Conservation (phyloP, 1,140 invertebrate genomes). For the Bombus balteatus region DNA sequence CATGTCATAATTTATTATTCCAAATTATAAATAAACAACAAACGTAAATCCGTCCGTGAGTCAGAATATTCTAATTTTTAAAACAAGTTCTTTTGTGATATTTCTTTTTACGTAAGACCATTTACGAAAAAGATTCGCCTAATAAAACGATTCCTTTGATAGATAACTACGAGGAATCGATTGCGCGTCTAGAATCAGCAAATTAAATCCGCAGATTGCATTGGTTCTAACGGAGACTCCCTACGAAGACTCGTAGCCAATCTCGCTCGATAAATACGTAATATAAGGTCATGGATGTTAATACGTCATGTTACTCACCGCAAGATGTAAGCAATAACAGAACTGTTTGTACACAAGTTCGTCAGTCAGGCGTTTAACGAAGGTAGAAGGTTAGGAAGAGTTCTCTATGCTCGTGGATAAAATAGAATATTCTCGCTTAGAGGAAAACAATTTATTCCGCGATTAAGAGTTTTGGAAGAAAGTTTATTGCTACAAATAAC, state of each 20-base stretch:
- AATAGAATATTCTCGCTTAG: neutral
- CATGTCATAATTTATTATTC: too few species aligned
- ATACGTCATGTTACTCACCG: conserved; percentile 8
- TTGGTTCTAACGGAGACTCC: neutral
- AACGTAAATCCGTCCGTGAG: neutral
- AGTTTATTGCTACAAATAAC: too few species aligned
- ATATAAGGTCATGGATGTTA: conserved; percentile 41
- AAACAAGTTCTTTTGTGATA: neutral
- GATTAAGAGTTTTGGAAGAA: neutral
- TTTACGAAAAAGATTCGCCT: too few species aligned
- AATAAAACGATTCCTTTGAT: neutral
- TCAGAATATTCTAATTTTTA: too few species aligned
- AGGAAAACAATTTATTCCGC: neutral
- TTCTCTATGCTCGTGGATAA: neutral
- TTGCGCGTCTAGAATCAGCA: neutral
- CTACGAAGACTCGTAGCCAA: neutral
- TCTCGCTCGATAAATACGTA: conserved; percentile 12
- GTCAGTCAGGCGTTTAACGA: neutral
- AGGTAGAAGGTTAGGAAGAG: neutral
- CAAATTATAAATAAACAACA: too few species aligned
- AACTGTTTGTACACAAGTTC: conserved; percentile 40
- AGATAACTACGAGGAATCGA: neutral
- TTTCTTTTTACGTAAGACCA: neutral
- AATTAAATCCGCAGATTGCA: neutral
- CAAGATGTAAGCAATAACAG: conserved; percentile 29